These are phyloP conservation scores for Dipodomys ordii DNA, from an alignment of 2,113 vertebrate genomes.

Conservation along the genomic window DNA sequence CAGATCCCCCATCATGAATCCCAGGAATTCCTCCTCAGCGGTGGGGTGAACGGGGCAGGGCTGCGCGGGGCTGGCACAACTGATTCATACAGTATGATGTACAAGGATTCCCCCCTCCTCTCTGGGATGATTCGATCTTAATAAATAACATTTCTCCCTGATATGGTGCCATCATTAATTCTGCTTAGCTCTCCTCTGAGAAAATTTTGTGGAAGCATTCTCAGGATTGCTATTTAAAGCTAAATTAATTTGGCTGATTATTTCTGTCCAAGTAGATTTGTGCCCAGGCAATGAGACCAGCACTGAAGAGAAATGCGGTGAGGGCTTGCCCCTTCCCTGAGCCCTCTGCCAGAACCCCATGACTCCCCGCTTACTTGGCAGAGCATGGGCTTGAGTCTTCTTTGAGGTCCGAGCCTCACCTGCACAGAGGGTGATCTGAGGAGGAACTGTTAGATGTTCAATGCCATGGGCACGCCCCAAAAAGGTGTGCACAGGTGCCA, in stretches of 20 bases:
- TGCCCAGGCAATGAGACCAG: conserved; percentile 38
- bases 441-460: accelerated
- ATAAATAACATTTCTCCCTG: conserved; percentile 81
- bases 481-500: not conserved
- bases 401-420: not conserved
- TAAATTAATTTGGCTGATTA: conserved; percentile 83
- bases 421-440: not conserved
- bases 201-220: conserved; percentile 82
- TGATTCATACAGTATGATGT: conserved; percentile 47
- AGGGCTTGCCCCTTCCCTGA: not conserved
- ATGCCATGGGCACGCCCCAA: not conserved
- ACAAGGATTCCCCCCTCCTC: conserved; percentile 1
- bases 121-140: conserved; percentile 72
- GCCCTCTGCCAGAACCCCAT: not conserved
- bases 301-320: not conserved
- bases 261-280: conserved; percentile 81
- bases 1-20: not conserved
- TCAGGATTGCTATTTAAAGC: conserved; percentile 80
- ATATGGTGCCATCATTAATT: conserved; percentile 81
- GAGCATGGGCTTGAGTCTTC: not conserved
- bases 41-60: not conserved
- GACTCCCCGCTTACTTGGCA: not conserved
- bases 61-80: not conserved
- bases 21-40: not conserved
- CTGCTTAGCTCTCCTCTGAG: conserved; percentile 78